These are phyloP conservation scores for Symphodus melops DNA, from an alignment of 2,113 vertebrate genomes.

Conservation along the genomic window DNA sequence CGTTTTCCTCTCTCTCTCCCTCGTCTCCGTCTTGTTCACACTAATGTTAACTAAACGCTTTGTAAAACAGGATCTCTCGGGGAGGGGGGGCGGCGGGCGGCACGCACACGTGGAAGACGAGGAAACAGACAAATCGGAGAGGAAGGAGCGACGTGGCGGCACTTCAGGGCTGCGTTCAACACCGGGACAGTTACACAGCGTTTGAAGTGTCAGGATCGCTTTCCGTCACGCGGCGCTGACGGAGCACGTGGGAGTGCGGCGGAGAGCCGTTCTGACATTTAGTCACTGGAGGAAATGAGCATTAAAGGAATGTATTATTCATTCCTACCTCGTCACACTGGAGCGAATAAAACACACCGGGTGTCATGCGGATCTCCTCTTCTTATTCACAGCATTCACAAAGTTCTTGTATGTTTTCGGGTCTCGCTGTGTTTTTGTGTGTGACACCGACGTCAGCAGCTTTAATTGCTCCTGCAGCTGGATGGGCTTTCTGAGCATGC, in stretches of 20 bases:
- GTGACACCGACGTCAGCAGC: neutral
- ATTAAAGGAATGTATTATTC: constrained; percentile 60
- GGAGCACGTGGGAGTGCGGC: constrained; percentile 27
- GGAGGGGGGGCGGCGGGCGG: neutral
- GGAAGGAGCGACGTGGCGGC: constrained; percentile 35
- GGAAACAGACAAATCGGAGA: constrained; percentile 59
- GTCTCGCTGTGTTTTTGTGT: too few relatives aligned
- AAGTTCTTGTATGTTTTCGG: too few relatives aligned
- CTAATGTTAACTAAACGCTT: constrained; percentile 71
- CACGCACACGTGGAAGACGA: constrained; percentile 35
- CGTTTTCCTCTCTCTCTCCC: constrained; percentile 2
- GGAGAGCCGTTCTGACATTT: constrained; percentile 45
- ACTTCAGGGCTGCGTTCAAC: constrained; percentile 43
- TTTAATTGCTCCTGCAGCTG: neutral
- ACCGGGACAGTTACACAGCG: constrained; percentile 33
- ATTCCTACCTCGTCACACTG: constrained; percentile 27
- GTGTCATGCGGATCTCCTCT: neutral
- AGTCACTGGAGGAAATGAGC: constrained; percentile 57
- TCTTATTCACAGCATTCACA: too few relatives aligned
- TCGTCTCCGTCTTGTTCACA: constrained; percentile 51
- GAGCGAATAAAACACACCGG: neutral
- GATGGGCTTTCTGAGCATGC: neutral
- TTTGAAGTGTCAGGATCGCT: constrained; percentile 67
- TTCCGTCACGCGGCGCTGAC: constrained; percentile 32
- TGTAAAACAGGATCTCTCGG: constrained; percentile 67